Percentiles rank a stretch among this genome's conserved stretches.
Conservation (phyloP, 2,888 invertebrate genomes). For the Amiota minor region DNA sequence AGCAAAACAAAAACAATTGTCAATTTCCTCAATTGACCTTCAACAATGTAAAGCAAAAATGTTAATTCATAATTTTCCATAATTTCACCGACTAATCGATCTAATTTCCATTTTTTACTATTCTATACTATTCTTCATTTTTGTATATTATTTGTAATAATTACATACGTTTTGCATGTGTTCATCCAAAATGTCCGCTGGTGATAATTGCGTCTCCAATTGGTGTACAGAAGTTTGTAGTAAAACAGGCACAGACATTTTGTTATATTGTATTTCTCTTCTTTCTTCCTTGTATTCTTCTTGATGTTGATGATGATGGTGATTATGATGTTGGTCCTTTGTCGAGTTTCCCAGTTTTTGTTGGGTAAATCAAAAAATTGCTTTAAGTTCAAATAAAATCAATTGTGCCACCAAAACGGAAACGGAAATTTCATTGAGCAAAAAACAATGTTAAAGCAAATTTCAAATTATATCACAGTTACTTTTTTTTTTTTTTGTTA, state of each 20-base stretch:
- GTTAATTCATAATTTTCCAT: too few relatives aligned
- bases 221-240: constrained; percentile 45
- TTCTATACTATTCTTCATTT: too few relatives aligned
- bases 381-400: constrained; percentile 12
- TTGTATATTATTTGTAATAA: constrained; percentile 35
- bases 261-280: constrained; percentile 24
- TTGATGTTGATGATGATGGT: neutral
- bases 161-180: constrained; percentile 70
- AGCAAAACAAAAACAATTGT: too few relatives aligned
- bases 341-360: neutral
- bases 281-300: neutral
- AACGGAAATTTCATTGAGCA: constrained; percentile 5
- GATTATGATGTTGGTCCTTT: too few relatives aligned
- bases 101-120: too few relatives aligned
- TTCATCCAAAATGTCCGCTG: constrained; percentile 55
- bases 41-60: neutral
- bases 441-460: constrained; percentile 10
- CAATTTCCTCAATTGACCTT: constrained; percentile 18
- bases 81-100: too few relatives aligned
- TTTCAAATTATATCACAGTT: constrained; percentile 55
- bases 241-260: constrained; percentile 68
- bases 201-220: constrained; percentile 52
- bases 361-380: constrained; percentile 28
- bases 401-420: constrained; percentile 10
- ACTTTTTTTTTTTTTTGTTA: constrained; percentile 34